A percentile compares a stretch with the other conserved stretches of the same genome.
These are phyloP conservation scores for Cotesia congregata DNA, from an alignment of 2,888 invertebrate species.

Conservation along the genomic window DNA sequence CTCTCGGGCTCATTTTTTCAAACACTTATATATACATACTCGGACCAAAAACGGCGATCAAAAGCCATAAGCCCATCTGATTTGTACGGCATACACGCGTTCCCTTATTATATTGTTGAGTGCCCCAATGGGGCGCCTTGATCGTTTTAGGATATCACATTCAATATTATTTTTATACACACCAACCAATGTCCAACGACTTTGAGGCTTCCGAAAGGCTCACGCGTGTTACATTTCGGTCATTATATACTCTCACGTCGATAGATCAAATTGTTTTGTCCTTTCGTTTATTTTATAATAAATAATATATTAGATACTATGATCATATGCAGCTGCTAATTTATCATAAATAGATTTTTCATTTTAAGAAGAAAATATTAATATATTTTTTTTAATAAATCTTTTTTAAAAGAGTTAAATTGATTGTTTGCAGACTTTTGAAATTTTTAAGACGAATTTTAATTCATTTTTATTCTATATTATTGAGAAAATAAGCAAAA, in stretches of 20 bases:
- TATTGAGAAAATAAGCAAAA: too few relatives aligned
- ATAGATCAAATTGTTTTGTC: slow-evolving; percentile 11
- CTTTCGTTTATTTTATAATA: background rate
- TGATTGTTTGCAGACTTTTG: too few relatives aligned
- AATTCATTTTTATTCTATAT: too few relatives aligned
- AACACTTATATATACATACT: background rate
- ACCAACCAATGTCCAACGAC: slow-evolving; percentile 7
- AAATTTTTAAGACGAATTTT: too few relatives aligned
- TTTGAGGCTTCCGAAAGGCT: slow-evolving; percentile 21
- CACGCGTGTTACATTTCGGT: slow-evolving; percentile 21
- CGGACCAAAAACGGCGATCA: slow-evolving; percentile 31
- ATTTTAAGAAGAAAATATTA: too few relatives aligned
- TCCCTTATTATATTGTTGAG: slow-evolving; percentile 28
- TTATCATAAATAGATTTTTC: background rate
- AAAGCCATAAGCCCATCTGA: slow-evolving; percentile 32
- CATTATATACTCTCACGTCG: background rate
- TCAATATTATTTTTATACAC: background rate
- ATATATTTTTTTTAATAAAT: background rate
- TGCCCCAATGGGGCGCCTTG: slow-evolving; percentile 15
- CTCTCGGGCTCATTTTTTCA: slow-evolving; percentile 4
- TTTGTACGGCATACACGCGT: slow-evolving; percentile 42
- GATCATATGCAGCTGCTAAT: background rate
- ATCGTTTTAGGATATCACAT: slow-evolving; percentile 21
- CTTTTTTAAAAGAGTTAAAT: background rate
- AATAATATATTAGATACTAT: background rate